phyloP scores from a whole-genome alignment of 1,140 invertebrate genomes.

The Lucilia sericata region DNA sequence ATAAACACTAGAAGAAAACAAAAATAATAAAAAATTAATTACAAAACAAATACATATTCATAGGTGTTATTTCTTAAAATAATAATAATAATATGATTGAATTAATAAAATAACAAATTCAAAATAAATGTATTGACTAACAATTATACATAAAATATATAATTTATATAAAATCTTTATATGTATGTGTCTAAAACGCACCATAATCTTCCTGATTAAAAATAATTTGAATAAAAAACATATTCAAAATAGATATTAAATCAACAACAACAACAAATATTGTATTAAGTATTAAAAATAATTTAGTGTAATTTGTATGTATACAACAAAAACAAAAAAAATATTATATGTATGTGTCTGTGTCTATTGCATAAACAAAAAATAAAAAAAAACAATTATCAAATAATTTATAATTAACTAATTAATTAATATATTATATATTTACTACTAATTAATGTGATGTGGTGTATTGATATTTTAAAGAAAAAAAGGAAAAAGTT shows the following conservation, averaged over 20 bases:
- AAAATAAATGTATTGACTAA: constrained; percentile 27
- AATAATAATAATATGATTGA: neutral
- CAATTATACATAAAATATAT: constrained; percentile 26
- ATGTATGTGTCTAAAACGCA: constrained; percentile 46
- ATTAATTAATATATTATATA: constrained; percentile 31
- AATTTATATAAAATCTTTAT: constrained; percentile 38
- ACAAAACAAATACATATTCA: constrained; percentile 26
- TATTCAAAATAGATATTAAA: constrained; percentile 20
- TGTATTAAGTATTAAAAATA: constrained; percentile 23
- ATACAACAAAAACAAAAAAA: neutral
- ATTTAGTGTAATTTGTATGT: constrained; percentile 41
- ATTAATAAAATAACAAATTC: neutral
- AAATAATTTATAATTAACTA: constrained; percentile 11
- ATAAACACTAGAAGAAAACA: neutral
- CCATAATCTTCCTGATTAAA: constrained; percentile 38
- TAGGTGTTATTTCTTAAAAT: constrained; percentile 34
- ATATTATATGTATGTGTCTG: constrained; percentile 26
- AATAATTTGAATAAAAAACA: neutral
- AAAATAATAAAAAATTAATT: neutral
- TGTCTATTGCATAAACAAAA: constrained; percentile 36
- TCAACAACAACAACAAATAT: constrained; percentile 3
- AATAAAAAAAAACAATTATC: constrained; percentile 29
- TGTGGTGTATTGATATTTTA: constrained; percentile 43
- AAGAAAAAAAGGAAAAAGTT: constrained; percentile 23
- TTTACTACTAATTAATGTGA: constrained; percentile 38